A percentile compares a stretch with the other conserved stretches of the same genome.
These are phyloP conservation scores for Sula dactylatra DNA, from an alignment of 2,113 vertebrate genomes.

Conservation along the genomic window DNA sequence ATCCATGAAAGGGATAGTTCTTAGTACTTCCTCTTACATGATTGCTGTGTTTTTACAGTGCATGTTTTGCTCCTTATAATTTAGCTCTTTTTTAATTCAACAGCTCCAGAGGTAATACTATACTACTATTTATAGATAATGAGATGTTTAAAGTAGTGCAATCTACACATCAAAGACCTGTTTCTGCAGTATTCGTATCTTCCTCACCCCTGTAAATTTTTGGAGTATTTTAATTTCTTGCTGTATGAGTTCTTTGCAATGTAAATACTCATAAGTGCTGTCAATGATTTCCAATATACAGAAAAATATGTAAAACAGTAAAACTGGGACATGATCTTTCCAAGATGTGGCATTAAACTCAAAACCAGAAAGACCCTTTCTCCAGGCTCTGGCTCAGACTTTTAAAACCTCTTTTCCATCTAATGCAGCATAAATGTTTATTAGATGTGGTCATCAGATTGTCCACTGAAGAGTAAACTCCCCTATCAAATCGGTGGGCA, in stretches of 20 bases:
- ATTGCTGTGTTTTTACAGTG: not conserved
- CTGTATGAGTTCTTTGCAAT: not conserved
- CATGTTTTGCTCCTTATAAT: not conserved
- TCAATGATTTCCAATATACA: not conserved
- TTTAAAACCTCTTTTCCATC: not conserved
- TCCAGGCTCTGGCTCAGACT: not conserved
- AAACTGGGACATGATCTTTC: not conserved
- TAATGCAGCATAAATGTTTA: not conserved
- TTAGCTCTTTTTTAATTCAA: not conserved
- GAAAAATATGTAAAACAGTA: not conserved
- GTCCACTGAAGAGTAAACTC: not conserved
- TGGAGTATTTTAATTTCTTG: not conserved
- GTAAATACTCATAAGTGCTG: not conserved
- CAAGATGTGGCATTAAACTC: not conserved
- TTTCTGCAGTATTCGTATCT: not conserved
- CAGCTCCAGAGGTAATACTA: not conserved
- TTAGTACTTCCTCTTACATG: not conserved
- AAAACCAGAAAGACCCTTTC: not conserved
- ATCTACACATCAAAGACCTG: not conserved
- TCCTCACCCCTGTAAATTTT: not conserved
- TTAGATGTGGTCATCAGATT: not conserved
- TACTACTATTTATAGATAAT: not conserved
- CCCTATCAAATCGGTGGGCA: rapidly evolving
- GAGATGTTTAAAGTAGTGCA: not conserved
- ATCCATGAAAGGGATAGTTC: not conserved